Base-by-base conservation (phyloP, 2,113 vertebrate species). In the Hippocampus zosterae region DNA sequence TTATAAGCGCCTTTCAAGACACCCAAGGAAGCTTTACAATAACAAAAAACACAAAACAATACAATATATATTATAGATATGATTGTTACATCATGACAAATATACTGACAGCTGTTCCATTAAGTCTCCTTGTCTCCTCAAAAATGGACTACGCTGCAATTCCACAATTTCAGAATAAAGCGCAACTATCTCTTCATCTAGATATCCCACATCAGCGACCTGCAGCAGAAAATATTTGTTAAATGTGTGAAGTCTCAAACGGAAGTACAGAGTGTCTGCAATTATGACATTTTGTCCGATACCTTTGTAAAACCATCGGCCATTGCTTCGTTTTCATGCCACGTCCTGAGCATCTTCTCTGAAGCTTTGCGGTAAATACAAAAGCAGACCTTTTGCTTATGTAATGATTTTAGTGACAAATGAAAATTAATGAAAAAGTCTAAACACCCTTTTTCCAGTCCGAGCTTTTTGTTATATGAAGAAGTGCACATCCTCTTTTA, bases 161-260 rank as follows among this genome's bases (percentile, higher is more conserved):
- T 98, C 96, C 71, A 99, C 96, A 29, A 99, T 99, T 87, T 98
- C 96, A 0, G 94, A 95, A 84, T 99, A 97, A 71, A 99, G 86
- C 65, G 94, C 92, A 92, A 99, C 94, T 53, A 99, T 97, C 74
- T 97, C 95, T 81, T 99, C 96, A 84, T 99, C 96, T 68, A 99
- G 87, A 76, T 94, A 93, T 0, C 93, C 92, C 68, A 99, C 94
- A 70, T 98, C 93, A 88, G 95, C 95, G 85, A 94, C 94, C 97
- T 99, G 63, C 1, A 27, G 27, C 44, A 68, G 41, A 63, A 62
- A 74, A 72, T 25, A 8, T 18, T 60, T 60, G 55, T 57, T 8
- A 33, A 44, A 64, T 13, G 37, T 3, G n/a, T 64, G 11, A 33
- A 44, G 15, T 64, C n/a, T 25, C 23, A 16, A 25, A 16, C 27